A percentile compares a stretch with the other conserved stretches of the same genome.
phyloP scores from a whole-genome alignment of 1,140 invertebrate species.

The Streblospio benedicti region DNA sequence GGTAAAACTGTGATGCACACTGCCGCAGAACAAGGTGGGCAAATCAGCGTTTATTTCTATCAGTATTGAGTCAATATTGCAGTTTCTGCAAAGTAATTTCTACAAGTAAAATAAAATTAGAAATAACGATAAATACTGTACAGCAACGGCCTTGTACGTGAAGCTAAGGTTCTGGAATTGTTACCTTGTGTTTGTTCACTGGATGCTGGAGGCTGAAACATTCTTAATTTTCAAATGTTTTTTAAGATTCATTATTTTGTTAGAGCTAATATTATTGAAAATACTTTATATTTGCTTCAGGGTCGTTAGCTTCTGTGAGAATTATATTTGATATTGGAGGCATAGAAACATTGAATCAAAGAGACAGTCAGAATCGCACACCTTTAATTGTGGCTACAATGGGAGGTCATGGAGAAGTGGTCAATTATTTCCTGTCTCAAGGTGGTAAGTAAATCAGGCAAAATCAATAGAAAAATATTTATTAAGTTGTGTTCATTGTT shows the following conservation, averaged over 20 bases:
- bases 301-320: conserved; percentile 39
- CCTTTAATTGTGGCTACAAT: conserved; percentile 43
- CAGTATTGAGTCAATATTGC: not conserved
- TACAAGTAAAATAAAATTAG: no score
- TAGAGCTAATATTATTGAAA: not conserved
- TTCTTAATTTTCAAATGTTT: not conserved
- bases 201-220: no score
- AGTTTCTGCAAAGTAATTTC: no score
- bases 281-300: conserved; percentile 21
- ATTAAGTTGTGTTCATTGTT: not conserved
- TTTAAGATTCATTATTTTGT: not conserved
- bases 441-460: conserved; percentile 32
- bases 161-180: no score
- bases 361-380: conserved; percentile 36
- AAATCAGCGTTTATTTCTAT: not conserved
- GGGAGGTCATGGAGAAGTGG: conserved; percentile 44
- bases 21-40: conserved; percentile 21
- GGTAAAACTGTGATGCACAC: conserved; percentile 23
- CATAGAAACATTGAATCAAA: conserved; percentile 28
- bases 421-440: conserved; percentile 41
- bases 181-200: no score
- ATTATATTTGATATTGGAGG: conserved; percentile 42
- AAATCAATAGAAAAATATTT: not conserved
- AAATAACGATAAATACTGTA: no score
- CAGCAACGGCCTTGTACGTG: no score